phyloP scores from a whole-genome alignment of 2,113 vertebrate species.

The Procapra przewalskii region DNA sequence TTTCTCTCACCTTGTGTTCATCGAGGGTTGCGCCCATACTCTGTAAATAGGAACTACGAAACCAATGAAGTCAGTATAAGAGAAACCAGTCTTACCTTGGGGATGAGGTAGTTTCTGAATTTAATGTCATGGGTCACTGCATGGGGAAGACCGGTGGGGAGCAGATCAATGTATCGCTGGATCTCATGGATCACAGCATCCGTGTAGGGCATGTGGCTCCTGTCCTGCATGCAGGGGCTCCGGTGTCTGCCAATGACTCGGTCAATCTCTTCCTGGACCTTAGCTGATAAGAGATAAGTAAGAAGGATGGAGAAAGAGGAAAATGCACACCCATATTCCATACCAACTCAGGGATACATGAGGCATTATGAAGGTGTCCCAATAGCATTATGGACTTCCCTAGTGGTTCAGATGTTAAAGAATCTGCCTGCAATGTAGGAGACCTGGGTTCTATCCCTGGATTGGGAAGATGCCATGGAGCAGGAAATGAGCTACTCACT shows the following conservation, averaged over 20 bases:
- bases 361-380: background rate
- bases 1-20: background rate
- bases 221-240: constrained; percentile 81
- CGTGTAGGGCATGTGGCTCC: constrained; percentile 58
- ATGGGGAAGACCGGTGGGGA: background rate
- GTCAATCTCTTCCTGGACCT: constrained; percentile 87
- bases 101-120: background rate
- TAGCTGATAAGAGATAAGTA: constrained; percentile 71
- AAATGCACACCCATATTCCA: background rate
- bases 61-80: background rate
- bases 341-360: background rate
- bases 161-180: constrained; percentile 52
- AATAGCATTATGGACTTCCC: background rate
- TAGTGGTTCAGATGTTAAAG: background rate
- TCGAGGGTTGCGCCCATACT: background rate
- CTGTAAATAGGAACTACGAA: background rate
- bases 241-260: constrained; percentile 79
- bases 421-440: background rate
- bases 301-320: background rate
- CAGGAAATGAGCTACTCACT: background rate
- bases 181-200: constrained; percentile 71
- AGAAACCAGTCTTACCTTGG: background rate
- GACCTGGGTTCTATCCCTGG: background rate
- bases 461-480: background rate
- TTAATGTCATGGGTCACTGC: background rate